A percentile compares a stretch with the other conserved stretches of the same genome.
Conservation (phyloP, 2,888 invertebrate genomes). For the Ernsta delagoae region DNA sequence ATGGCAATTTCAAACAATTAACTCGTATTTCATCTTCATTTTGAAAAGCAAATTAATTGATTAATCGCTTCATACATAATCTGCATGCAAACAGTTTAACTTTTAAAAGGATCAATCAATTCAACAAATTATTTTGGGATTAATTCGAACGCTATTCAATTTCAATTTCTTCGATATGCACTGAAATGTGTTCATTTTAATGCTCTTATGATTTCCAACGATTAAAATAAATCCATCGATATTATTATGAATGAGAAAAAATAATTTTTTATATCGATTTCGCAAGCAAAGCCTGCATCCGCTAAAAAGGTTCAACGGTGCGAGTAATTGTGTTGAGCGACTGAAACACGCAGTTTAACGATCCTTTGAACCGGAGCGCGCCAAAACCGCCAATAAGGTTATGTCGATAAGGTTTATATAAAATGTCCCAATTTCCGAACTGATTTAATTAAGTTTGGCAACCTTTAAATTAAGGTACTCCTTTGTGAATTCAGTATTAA, state of each 20-base stretch:
- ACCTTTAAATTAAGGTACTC: neutral
- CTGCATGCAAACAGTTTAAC: neutral
- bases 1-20: no score
- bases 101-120: neutral
- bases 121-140: neutral
- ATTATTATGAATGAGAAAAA: neutral
- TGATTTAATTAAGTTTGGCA: neutral
- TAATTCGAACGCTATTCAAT: neutral
- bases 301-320: constrained; percentile 11
- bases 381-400: constrained; percentile 30
- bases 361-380: constrained; percentile 7
- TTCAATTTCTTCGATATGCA: neutral
- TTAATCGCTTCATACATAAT: no score
- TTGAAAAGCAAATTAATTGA: no score
- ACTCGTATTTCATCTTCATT: no score
- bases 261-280: neutral
- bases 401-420: constrained; percentile 10
- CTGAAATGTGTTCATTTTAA: neutral
- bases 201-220: neutral
- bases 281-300: constrained; percentile 10
- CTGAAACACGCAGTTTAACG: constrained; percentile 14
- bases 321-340: constrained; percentile 21
- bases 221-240: neutral
- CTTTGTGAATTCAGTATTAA: neutral
- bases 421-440: neutral